Evolutionary conservation across 1,140 invertebrate genomes (phyloP).

Genomic region (Drosophila insularis): DNA sequence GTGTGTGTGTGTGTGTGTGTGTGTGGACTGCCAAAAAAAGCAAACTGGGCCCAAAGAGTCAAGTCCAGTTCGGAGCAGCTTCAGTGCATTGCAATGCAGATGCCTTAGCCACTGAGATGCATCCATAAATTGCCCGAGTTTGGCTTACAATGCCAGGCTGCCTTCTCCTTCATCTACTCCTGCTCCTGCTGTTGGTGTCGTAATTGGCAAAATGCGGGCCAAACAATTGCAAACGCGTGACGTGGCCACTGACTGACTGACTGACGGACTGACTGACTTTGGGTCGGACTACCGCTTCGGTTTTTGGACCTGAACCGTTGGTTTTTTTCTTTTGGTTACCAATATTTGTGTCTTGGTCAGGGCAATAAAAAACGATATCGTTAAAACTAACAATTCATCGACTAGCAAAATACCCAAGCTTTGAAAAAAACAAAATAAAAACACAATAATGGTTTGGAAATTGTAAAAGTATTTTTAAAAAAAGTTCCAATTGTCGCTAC

Average conservation of each 20-base stretch:
- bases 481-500: too few relatives aligned
- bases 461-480: too few relatives aligned
- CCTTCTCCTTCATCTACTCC: slow-evolving; percentile 22
- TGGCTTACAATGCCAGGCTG: slow-evolving; percentile 9
- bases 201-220: slow-evolving; percentile 77
- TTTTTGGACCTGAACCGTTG: slow-evolving; percentile 22
- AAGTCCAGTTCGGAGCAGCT: not conserved
- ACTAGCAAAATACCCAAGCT: not conserved
- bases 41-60: slow-evolving; percentile 45
- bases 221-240: slow-evolving; percentile 74
- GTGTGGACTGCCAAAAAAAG: slow-evolving; percentile 37
- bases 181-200: slow-evolving; percentile 62
- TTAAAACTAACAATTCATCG: not conserved
- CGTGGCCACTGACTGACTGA: slow-evolving; percentile 60
- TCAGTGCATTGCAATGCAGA: not conserved
- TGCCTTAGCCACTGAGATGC: slow-evolving; percentile 19
- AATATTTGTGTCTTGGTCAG: slow-evolving; percentile 51
- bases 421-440: too few relatives aligned
- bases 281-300: slow-evolving; percentile 25
- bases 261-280: slow-evolving; percentile 17
- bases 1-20: not conserved
- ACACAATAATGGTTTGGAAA: too few relatives aligned
- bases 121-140: slow-evolving; percentile 67
- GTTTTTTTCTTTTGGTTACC: slow-evolving; percentile 6
- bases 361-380: slow-evolving; percentile 34